These are phyloP conservation scores for Rhipidura dahli DNA, from an alignment of 2,113 vertebrate genomes.

Conservation along the genomic window DNA sequence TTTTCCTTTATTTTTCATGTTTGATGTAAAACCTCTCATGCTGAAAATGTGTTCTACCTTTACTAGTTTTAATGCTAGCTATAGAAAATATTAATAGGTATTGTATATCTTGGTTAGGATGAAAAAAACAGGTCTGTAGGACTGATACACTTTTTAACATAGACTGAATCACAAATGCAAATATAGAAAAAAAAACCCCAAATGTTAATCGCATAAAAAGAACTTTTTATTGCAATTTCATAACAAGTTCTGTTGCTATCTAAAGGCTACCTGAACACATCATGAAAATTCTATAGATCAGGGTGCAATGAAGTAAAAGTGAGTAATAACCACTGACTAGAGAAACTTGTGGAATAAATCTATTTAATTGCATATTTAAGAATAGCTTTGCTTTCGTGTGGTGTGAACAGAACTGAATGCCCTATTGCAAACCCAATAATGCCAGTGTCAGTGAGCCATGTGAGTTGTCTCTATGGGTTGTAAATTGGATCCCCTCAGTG, in stretches of 20 bases:
- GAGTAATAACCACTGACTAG: constrained; percentile 83
- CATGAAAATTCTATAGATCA: constrained; percentile 80
- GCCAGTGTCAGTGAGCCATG: constrained; percentile 85
- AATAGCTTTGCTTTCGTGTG: constrained; percentile 76
- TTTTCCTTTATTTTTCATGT: neutral
- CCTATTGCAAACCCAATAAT: constrained; percentile 80
- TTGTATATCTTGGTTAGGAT: neutral
- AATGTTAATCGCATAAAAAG: constrained; percentile 48
- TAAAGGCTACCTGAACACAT: constrained; percentile 77
- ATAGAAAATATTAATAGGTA: constrained; percentile 24
- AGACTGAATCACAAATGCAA: constrained; percentile 9
- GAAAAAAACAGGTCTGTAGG: neutral
- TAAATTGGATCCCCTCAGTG: constrained; percentile 89
- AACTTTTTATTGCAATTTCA: constrained; percentile 72
- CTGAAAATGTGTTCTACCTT: constrained; percentile 23
- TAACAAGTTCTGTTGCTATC: constrained; percentile 70
- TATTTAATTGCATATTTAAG: constrained; percentile 85
- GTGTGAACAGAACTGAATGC: constrained; percentile 79
- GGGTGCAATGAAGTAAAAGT: constrained; percentile 78
- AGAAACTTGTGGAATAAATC: constrained; percentile 84
- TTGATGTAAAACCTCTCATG: constrained; percentile 31
- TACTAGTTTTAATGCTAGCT: constrained; percentile 10
- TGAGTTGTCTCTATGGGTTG: constrained; percentile 88
- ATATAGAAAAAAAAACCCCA: neutral
- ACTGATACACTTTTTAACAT: neutral